Base-by-base conservation (phyloP, 1,140 invertebrate species). In the Drosophila auraria region DNA sequence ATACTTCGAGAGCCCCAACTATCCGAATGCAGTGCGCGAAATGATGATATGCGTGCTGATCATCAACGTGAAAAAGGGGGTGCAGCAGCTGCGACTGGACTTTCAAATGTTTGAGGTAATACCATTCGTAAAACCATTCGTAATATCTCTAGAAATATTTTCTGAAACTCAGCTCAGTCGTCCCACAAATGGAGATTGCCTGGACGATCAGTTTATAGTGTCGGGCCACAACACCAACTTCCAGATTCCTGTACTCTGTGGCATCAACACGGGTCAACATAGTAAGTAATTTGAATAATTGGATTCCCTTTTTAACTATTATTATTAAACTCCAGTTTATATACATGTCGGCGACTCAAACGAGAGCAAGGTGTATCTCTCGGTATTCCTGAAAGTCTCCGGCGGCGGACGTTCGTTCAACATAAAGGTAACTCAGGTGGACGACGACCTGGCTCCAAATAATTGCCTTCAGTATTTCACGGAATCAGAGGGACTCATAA, bases 181-280 rank as follows among this genome's bases (percentile, higher is more conserved):
- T 5, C 96, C 96, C 4, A 95, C 93, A 2, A 94, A 95, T 81
- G 96, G 96, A 1, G 94, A 94, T 36, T 97, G 96, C 87, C 80
- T 94, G 27, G 93, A 95, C 9, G 96, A 97, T 87, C 94, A 95
- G 65, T 95, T 97, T 65, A 93, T 95, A 3, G 94, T 97, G 23
- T 94, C 95, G 2, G 96, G 96, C 12, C 95, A 96, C 82, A 96
- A 96, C 89, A 82, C 94, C 0, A 96, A 96, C 78, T 95, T 94
- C 62, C 83, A 95, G 7, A 93, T 97, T 27, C 96, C 96, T 1
- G 93, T 95, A 11, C 90, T 97, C 20, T 97, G 96, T 92, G 96
- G 96, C 27, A 94, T 95, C 38, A 97, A 97, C 79, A 95, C 95
- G 5, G 96, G 96, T 2, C 96, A 96, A 92, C 96, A 97, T 83